Evolutionary conservation across 2,888 invertebrate species (phyloP).

Genomic region (Saturnia pavonia): DNA sequence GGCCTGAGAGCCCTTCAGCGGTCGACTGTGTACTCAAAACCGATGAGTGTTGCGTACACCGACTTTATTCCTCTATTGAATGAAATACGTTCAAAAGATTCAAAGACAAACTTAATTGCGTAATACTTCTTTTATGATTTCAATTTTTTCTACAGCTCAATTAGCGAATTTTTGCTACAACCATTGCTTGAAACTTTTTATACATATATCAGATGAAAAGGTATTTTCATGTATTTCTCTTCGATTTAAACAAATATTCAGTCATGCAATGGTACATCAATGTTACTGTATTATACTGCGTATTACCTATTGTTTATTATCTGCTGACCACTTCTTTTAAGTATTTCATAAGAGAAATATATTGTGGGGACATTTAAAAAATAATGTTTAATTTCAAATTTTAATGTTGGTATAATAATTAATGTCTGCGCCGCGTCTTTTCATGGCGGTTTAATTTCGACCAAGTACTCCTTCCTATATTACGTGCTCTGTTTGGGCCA

Average conservation of each 20-base stretch:
- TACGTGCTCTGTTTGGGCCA: too few species aligned
- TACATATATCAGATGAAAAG: not conserved
- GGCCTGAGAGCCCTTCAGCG: conserved; percentile 67
- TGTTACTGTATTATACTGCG: not conserved
- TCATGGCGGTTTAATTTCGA: too few species aligned
- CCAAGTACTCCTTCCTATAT: too few species aligned
- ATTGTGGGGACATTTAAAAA: not conserved
- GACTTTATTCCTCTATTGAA: conserved; percentile 57
- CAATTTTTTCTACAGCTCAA: conserved; percentile 16
- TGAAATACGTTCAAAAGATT: conserved; percentile 71
- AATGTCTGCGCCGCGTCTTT: too few species aligned
- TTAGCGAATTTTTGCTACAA: conserved; percentile 18
- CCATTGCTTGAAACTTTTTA: not conserved
- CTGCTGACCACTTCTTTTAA: not conserved
- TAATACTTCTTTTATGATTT: conserved; percentile 23
- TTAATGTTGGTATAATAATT: not conserved
- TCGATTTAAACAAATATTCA: not conserved
- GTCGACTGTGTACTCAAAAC: conserved; percentile 70
- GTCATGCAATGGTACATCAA: not conserved
- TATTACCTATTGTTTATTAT: not conserved
- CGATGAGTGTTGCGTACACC: conserved; percentile 73
- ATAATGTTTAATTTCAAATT: not conserved
- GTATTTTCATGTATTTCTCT: not conserved
- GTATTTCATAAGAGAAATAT: not conserved
- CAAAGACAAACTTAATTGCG: conserved; percentile 70